Percentiles rank a stretch among this genome's conserved stretches.
These are phyloP conservation scores for Dorcus parallelipipedus DNA, from an alignment of 2,888 invertebrate genomes.

Conservation along the genomic window DNA sequence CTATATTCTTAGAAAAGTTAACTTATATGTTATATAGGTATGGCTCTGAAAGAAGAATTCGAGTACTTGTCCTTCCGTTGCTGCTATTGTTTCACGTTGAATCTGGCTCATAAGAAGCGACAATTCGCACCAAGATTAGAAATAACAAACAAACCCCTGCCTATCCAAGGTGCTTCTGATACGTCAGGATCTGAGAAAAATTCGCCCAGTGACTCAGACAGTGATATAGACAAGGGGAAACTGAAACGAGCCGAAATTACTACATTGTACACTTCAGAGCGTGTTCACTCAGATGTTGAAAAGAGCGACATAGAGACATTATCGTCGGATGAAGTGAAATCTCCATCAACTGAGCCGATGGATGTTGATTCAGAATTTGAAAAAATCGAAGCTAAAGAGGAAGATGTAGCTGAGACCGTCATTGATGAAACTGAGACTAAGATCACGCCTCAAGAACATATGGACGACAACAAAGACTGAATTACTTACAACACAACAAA, in stretches of 20 bases:
- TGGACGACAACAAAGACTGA: too few species aligned
- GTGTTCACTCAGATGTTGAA: constrained; percentile 28
- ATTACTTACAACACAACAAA: too few species aligned
- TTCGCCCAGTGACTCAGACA: constrained; percentile 33
- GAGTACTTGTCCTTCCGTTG: constrained; percentile 82
- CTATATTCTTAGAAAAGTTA: not conserved
- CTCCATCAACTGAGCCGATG: constrained; percentile 11
- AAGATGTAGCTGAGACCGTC: not conserved
- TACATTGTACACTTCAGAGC: constrained; percentile 18
- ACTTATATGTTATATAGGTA: constrained; percentile 56
- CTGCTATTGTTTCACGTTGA: constrained; percentile 83
- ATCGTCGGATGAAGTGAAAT: constrained; percentile 25
- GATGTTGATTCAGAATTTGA: constrained; percentile 7
- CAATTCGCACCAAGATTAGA: constrained; percentile 70
- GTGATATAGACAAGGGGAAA: constrained; percentile 27
- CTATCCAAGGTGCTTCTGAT: constrained; percentile 15
- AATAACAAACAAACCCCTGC: constrained; percentile 23
- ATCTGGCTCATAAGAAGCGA: constrained; percentile 84
- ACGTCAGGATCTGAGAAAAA: constrained; percentile 42
- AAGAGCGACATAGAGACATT: constrained; percentile 30
- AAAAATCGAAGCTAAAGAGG: not conserved
- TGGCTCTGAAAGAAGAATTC: constrained; percentile 69
- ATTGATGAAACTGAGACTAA: not conserved
- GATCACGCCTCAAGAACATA: too few species aligned
- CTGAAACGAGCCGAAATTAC: not conserved